Percentiles rank a stretch among this genome's conserved stretches.
These are phyloP conservation scores for Hippocampus zosterae DNA, from an alignment of 2,113 vertebrate species.

Conservation along the genomic window DNA sequence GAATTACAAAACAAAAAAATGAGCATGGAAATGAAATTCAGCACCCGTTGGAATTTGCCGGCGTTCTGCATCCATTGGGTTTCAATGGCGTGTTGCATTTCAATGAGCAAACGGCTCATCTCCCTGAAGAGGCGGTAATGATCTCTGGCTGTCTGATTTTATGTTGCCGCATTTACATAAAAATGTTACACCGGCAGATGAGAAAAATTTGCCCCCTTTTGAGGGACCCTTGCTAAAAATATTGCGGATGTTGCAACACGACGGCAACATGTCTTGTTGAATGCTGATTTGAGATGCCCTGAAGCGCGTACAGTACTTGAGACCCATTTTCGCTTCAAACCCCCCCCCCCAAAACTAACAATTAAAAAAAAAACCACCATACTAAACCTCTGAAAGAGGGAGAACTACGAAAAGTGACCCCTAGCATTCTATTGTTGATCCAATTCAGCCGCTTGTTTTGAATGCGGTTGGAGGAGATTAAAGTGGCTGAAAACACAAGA, in stretches of 20 bases:
- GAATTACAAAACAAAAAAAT: slow-evolving; percentile 7
- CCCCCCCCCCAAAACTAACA: background rate
- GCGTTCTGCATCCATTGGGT: slow-evolving; percentile 19
- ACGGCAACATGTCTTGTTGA: slow-evolving; percentile 52
- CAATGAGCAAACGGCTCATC: slow-evolving; percentile 25
- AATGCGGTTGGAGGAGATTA: slow-evolving; percentile 29
- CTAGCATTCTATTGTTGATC: background rate
- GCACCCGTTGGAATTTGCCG: slow-evolving; percentile 21
- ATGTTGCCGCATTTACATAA: slow-evolving; percentile 57
- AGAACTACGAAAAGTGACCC: slow-evolving; percentile 26
- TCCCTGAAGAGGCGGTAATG: slow-evolving; percentile 58
- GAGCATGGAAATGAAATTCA: slow-evolving; percentile 3
- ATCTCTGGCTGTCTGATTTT: slow-evolving; percentile 34
- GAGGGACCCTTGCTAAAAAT: too few species aligned
- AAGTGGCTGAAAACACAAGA: slow-evolving; percentile 20
- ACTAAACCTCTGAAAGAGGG: slow-evolving; percentile 15
- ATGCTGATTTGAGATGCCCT: slow-evolving; percentile 30
- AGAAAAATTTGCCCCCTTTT: slow-evolving; percentile 33
- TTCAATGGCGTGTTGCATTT: slow-evolving; percentile 13
- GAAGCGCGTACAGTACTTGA: slow-evolving; percentile 10
- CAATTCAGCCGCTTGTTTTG: slow-evolving; percentile 14
- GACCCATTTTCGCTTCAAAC: slow-evolving; percentile 22
- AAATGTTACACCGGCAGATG: slow-evolving; percentile 39
- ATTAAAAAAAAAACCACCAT: background rate
- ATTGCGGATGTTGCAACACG: slow-evolving; percentile 59